These are phyloP conservation scores for Bombylius major DNA, from an alignment of 2,888 invertebrate species.

Conservation along the genomic window DNA sequence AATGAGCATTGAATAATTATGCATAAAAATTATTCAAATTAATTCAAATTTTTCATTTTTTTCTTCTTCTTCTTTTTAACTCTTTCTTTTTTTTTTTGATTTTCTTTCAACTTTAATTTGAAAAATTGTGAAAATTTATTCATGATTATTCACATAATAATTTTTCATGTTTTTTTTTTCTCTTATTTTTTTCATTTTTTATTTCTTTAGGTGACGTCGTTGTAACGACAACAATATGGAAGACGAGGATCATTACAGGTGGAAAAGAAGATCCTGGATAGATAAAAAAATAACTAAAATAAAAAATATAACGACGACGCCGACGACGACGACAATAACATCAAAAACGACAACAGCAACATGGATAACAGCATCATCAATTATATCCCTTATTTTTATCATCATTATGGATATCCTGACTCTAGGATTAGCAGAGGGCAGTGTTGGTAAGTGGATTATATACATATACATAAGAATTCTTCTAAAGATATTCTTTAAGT, in stretches of 20 bases:
- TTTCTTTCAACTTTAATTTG: too few relatives aligned
- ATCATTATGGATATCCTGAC: constrained; percentile 1
- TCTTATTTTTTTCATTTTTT: too few relatives aligned
- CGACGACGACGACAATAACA: background rate
- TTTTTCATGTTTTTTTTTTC: too few relatives aligned
- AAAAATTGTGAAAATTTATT: too few relatives aligned
- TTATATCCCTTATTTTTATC: background rate
- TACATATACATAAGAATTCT: background rate
- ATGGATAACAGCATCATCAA: background rate
- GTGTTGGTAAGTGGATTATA: constrained; percentile 9
- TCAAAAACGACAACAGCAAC: background rate
- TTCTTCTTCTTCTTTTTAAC: too few relatives aligned
- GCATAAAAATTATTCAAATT: too few relatives aligned
- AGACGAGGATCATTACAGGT: constrained; percentile 8
- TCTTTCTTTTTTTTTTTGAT: too few relatives aligned
- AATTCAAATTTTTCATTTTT: too few relatives aligned
- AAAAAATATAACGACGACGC: background rate
- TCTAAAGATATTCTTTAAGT: too few relatives aligned
- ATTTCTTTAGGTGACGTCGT: constrained; percentile 2
- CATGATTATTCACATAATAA: too few relatives aligned
- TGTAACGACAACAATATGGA: constrained; percentile 7
- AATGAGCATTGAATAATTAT: too few relatives aligned
- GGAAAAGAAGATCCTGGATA: background rate
- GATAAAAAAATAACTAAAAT: background rate
- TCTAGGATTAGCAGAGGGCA: constrained; percentile 9